A percentile compares a stretch with the other conserved stretches of the same genome.
phyloP scores from a whole-genome alignment of 2,888 invertebrate genomes.

The Chironomus tentans region DNA sequence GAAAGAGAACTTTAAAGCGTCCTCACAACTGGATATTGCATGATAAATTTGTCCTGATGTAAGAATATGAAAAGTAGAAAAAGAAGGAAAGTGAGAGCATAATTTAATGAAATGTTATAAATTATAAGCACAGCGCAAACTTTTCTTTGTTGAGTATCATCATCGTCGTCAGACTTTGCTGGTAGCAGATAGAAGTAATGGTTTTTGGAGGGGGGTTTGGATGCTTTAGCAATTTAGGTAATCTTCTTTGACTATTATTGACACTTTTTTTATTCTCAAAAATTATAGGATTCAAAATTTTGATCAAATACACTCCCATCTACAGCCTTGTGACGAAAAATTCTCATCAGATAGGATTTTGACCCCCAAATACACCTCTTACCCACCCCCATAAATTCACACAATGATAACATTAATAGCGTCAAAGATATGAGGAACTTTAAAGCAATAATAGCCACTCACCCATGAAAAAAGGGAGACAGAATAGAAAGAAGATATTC shows the following conservation, averaged over 20 bases:
- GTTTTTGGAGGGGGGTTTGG: no score
- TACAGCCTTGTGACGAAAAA: no score
- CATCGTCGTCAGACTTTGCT: no score
- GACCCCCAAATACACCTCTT: background rate
- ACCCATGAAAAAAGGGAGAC: background rate
- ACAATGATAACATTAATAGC: background rate
- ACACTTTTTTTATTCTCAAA: no score
- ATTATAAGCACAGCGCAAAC: background rate
- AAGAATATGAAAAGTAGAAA: background rate
- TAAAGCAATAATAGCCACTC: background rate
- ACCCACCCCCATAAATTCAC: no score
- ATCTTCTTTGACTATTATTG: no score
- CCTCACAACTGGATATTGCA: background rate
- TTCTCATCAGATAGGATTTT: no score
- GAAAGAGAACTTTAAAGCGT: no score
- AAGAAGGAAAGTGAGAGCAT: background rate
- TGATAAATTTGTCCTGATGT: background rate
- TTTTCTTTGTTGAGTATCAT: background rate
- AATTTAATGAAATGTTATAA: background rate
- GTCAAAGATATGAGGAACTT: background rate
- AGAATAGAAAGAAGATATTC: background rate
- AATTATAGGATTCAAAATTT: no score
- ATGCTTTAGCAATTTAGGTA: no score
- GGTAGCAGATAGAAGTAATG: no score
- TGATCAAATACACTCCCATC: no score